phyloP scores from a whole-genome alignment of 2,113 vertebrate species.

The Myiopsitta monachus region DNA sequence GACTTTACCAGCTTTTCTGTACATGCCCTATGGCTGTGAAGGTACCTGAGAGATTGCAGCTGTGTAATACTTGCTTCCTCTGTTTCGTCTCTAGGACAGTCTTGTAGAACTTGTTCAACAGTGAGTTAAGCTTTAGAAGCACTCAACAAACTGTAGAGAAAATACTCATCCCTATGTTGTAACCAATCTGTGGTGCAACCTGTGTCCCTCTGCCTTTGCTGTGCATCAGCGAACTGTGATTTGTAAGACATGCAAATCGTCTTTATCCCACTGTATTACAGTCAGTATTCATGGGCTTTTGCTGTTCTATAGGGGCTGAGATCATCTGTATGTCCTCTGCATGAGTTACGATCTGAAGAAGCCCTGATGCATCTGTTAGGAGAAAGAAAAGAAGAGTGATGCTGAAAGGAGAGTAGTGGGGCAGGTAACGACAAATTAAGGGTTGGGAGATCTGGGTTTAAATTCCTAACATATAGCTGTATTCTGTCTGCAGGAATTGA shows the following conservation, averaged over 20 bases:
- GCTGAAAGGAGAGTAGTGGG: background rate
- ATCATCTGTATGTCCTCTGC: background rate
- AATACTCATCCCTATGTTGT: background rate
- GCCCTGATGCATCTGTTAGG: background rate
- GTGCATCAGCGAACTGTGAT: background rate
- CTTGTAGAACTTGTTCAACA: background rate
- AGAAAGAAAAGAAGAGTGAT: background rate
- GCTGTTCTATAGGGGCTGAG: background rate
- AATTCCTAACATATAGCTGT: background rate
- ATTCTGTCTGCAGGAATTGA: background rate
- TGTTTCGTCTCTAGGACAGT: background rate
- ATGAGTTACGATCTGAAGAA: background rate
- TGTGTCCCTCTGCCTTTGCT: background rate
- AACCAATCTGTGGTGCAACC: fast-evolving
- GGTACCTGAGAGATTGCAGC: background rate
- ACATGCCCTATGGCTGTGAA: fast-evolving
- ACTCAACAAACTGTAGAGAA: background rate
- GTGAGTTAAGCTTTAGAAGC: background rate
- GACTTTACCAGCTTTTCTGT: background rate
- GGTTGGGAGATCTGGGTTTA: background rate
- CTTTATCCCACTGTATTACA: background rate
- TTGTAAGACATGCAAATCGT: background rate
- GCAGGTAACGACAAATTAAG: background rate
- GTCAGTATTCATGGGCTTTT: background rate
- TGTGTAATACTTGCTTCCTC: background rate